Evolutionary conservation across 2,113 vertebrate genomes (phyloP).

Genomic region (Aldabrachelys gigantea): DNA sequence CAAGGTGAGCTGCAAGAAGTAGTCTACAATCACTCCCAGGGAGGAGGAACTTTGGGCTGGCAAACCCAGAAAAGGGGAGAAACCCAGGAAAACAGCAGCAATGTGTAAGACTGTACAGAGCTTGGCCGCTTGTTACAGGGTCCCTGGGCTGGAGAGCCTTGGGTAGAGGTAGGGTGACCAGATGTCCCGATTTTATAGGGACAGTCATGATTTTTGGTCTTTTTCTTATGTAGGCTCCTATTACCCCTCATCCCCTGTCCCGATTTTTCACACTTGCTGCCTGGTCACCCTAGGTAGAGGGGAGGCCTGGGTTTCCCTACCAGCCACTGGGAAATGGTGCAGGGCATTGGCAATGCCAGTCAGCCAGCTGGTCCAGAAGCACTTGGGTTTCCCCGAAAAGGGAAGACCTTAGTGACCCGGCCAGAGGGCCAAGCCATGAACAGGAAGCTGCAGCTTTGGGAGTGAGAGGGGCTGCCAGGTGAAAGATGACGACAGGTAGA

Average conservation of each 20-base stretch:
- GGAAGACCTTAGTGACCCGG: background rate
- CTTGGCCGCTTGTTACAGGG: background rate
- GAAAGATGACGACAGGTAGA: background rate
- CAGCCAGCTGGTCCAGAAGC: background rate
- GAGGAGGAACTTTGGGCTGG: background rate
- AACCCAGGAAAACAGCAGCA: background rate
- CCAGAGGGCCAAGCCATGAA: background rate
- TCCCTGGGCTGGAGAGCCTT: too few species aligned
- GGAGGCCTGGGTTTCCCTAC: background rate
- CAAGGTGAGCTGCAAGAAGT: too few species aligned
- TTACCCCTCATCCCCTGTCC: too few species aligned
- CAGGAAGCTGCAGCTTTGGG: background rate
- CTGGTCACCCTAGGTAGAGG: too few species aligned
- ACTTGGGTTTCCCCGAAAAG: background rate
- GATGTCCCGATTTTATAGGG: too few species aligned
- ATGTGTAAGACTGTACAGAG: background rate
- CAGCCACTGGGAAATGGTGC: background rate
- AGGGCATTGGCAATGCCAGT: background rate
- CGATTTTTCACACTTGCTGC: too few species aligned
- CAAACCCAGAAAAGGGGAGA: background rate
- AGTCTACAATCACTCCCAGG: too few species aligned
- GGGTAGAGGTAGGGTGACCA: too few species aligned
- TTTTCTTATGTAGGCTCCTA: too few species aligned
- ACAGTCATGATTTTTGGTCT: too few species aligned
- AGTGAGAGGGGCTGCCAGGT: background rate